Base-by-base conservation (phyloP, 1,140 invertebrate genomes). In the Pygmarrhopalites habei region DNA sequence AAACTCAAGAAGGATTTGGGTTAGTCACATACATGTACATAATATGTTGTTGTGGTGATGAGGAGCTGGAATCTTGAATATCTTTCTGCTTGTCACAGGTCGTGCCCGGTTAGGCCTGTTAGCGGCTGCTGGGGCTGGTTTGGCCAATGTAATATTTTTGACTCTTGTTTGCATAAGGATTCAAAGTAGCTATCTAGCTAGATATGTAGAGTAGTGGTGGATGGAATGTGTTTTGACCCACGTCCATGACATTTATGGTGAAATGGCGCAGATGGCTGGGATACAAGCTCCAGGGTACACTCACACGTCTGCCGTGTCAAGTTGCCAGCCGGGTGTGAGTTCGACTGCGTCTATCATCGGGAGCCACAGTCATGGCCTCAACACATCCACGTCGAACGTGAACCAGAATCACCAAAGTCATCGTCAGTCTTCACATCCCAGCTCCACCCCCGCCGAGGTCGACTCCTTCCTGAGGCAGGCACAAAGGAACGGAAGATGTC, bases 1-100 rank as follows among this genome's bases (percentile, higher is more conserved):
- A 92, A 92, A 73, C 81, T 94, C 39, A 87, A 90, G 76, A 80
- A 85, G 62, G 88, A 92, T 74, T 80, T 94, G 21, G 88, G 87
- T 43, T 89, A 88, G 76, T 70, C 26, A n/a, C n/a, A n/a, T n/a
- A n/a, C n/a, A n/a, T n/a, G n/a, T n/a, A n/a, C n/a, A n/a, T n/a
- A n/a, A n/a, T n/a, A n/a, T n/a, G n/a, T n/a, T n/a, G n/a, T n/a
- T n/a, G n/a, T n/a, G n/a, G n/a, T n/a, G n/a, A n/a, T n/a, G n/a
- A n/a, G n/a, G n/a, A n/a, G n/a, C n/a, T n/a, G n/a, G n/a, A n/a
- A n/a, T n/a, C n/a, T n/a, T n/a, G n/a, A n/a, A n/a, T n/a, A n/a
- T n/a, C n/a, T n/a, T n/a, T n/a, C n/a, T n/a, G n/a, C n/a, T n/a
- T n/a, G n/a, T n/a, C n/a, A n/a, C n/a, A 70, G 68, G 59, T 19